Evolutionary conservation across 2,888 invertebrate species (phyloP), one percentile per base, ranked within the genome.

Genomic region (Panopea generosa): DNA sequence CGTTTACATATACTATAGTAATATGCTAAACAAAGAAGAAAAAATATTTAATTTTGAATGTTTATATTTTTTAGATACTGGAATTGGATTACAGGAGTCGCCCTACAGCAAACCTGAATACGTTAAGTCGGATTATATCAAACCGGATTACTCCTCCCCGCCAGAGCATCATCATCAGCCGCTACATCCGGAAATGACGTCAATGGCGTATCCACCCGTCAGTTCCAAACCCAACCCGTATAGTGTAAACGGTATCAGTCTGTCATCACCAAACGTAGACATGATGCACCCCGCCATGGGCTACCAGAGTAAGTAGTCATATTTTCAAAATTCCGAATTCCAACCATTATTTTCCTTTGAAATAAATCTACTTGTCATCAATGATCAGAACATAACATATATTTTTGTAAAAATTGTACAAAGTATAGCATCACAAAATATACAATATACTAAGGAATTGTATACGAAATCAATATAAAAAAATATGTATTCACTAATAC

Each of bases 251-350:
- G 91, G 91, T 18, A 85, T 91, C 75, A 88, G 90, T 68, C 82
- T 90, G 75, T 86, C 89, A 50, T 93, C 95, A 49, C 94, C 94
- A 73, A 94, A 94, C 56, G 95, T 95, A 90, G 95, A 95, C 90
- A 94, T 95, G 50, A 92, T 95, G 85, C 95, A 95, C 89, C 94
- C 94, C 16, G 94, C 95, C 70, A 95, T 95, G 94, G 95, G 95
- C 71, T 95, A 95, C 91, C 95, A 95, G 83, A 87, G 90, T 86
- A 83, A 87, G 84, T 72, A 47, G n/a, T 4, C 16, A 16, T 40
- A 40, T 16, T 40, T 40, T 11, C 16, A 40, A 11, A 40, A 40
- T n/a, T n/a, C n/a, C n/a, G n/a, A n/a, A n/a, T n/a, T n/a, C n/a
- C n/a, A n/a, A n/a, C n/a, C n/a, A n/a, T n/a, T n/a, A n/a, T n/a